Evolutionary conservation across 2,888 invertebrate genomes (phyloP), one percentile per base, ranked within the genome.

Genomic region (Drosophila yooni): DNA sequence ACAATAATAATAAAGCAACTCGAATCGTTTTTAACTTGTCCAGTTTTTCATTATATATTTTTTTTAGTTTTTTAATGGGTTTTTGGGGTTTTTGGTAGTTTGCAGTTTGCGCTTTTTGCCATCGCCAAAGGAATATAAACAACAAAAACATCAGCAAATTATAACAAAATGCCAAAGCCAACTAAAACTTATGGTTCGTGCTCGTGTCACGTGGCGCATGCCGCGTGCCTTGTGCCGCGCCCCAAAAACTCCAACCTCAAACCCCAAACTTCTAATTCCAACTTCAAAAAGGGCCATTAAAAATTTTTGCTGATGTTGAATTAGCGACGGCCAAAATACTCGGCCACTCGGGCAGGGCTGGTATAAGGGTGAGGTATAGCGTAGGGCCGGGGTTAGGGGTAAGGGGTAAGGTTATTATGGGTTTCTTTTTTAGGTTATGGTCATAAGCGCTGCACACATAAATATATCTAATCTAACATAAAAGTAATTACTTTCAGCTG

Each of bases 401-500:
- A 11, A 43, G 13, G 2, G 36, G 10, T 4, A 4, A 10, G 11
- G n/a, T 2, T 31, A 13, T 21, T 54, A 10, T 4, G 46, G 15
- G 15, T 15, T 13, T 11, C 3, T 38, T 38, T 56, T 56, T 27
- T 54, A 40, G 64, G 56, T 61, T 75, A 66, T 67, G 77, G 66
- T 56, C 77, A 79, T 77, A 75, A 79, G 76, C 74, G 62, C 34
- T 18, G 61, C 71, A 64, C 75, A 81, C 81, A 90, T 81, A 85
- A 89, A 85, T 89, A 87, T 87, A 82, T 89, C 85, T 89, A 86
- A 86, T 88, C 86, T 86, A 86, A 72, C 83, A 88, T 81, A 64
- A 88, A 86, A 89, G 86, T 86, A 86, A 86, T 86, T 86, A 86
- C 86, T 89, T 86, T 86, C 86, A 86, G 90, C 90, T 86, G 86